These are phyloP conservation scores for Diacarnus erythraeanus DNA, from an alignment of 37 sponge, comb jelly and placozoan species.

Conservation along the genomic window DNA sequence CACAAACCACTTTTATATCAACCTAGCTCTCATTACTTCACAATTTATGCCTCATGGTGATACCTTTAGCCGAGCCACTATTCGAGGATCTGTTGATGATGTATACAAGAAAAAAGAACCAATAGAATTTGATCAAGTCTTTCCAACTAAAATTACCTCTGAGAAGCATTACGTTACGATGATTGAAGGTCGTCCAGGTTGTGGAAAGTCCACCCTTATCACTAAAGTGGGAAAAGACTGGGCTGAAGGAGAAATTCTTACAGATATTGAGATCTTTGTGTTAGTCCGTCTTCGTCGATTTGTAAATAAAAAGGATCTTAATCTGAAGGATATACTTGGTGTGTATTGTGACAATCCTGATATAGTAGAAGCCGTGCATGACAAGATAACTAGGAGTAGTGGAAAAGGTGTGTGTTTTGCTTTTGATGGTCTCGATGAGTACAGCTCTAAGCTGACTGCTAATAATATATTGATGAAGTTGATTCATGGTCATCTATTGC, in stretches of 20 bases:
- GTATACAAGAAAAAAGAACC: conserved; percentile 5
- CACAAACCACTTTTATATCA: conserved; percentile 13
- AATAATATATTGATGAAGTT: conserved; percentile 18
- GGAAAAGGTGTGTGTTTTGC: conserved; percentile 48
- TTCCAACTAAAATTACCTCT: not conserved
- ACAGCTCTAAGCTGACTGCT: not conserved
- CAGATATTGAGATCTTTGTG: conserved; percentile 11
- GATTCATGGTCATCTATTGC: conserved; percentile 12
- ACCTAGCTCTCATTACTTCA: conserved; percentile 37
- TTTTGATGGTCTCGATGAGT: conserved; percentile 66
- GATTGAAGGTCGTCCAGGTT: conserved; percentile 41
- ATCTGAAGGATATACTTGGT: conserved; percentile 26
- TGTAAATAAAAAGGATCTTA: conserved; percentile 2
- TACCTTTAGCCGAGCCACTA: conserved; percentile 19
- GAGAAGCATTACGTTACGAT: not conserved
- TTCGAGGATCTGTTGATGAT: conserved; percentile 42
- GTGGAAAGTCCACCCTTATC: conserved; percentile 40
- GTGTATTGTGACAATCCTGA: not conserved
- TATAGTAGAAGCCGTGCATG: not conserved
- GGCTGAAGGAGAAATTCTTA: conserved; percentile 21
- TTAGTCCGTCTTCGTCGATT: conserved; percentile 35
- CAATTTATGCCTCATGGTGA: conserved; percentile 13
- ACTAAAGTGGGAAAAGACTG: conserved; percentile 48
- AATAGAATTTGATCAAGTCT: conserved; percentile 4
- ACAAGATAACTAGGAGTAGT: not conserved